Evolutionary conservation across 2,113 vertebrate genomes (phyloP), one percentile per base, ranked within the genome.

Genomic region (Hypomesus transpacificus): DNA sequence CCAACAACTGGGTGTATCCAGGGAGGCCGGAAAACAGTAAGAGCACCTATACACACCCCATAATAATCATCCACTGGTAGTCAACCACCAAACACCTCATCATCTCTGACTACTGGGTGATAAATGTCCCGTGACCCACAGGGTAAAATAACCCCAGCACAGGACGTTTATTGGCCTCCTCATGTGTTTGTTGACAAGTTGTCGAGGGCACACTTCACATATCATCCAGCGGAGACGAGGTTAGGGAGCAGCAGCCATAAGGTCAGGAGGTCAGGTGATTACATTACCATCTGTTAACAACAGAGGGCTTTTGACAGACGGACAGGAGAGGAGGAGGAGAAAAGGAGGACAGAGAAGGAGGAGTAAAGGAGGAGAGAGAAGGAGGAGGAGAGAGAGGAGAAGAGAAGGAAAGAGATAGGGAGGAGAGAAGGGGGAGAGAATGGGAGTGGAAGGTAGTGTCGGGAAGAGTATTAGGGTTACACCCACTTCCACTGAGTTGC

Each of bases 171-270:
- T 84, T 84, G 84, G 78, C 86, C 82, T 81, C 76, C 78, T 71
- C 59, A 91, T 86, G 92, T 91, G 90, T 91, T 90, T 92, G 92
- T 90, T 95, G 94, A 95, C 94, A 95, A 92, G 87, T 89, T 93
- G 91, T 94, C 92, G 84, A 79, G 90, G 87, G 87, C 86, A 85
- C 91, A 92, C 85, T 91, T 85, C 94, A 91, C 88, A 88, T 93
- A 93, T 92, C 86, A 89, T 90, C 88, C 85, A 66, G 59, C 62
- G 78, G 85, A 80, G 77, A 78, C 53, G 85, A 87, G 89, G 87
- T 88, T 80, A 86, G 89, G 79, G 77, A 54, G 85, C 81, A 63
- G 80, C 80, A 79, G 68, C 79, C 85, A 76, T 50, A 73, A 80
- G 89, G 79, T 87, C 82, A 89, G 84, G 74, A 84, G 91, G 91